Evolutionary conservation across 2,797 vertebrate species (phyloP).

Genomic region (Hydrolagus colliei): DNA sequence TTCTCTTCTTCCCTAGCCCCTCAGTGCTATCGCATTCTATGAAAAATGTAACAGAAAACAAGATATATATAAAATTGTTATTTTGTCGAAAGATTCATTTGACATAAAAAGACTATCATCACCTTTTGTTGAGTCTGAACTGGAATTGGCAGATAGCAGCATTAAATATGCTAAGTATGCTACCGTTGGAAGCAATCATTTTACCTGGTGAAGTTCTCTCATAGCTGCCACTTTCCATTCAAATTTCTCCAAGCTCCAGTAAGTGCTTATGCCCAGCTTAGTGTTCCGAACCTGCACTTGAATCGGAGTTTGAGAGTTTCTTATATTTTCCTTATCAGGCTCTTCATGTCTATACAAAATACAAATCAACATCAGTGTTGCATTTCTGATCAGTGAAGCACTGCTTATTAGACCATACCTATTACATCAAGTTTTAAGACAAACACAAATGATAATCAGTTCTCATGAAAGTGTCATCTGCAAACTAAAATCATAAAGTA

Average conservation of each 20-base stretch:
- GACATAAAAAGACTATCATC: neutral
- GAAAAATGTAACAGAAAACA: neutral
- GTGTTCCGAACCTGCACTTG: slow-evolving; percentile 79
- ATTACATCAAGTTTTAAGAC: neutral
- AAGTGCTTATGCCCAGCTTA: slow-evolving; percentile 77
- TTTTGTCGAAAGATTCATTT: neutral
- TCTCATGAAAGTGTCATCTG: neutral
- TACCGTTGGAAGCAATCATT: slow-evolving; percentile 24
- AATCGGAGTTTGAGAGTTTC: slow-evolving; percentile 41
- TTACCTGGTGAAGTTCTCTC: slow-evolving; percentile 84
- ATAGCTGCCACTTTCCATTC: slow-evolving; percentile 81
- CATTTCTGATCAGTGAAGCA: neutral
- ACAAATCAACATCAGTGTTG: slow-evolving; percentile 29
- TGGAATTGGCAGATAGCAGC: neutral
- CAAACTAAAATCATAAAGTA: no score
- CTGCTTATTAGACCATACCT: neutral
- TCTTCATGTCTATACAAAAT: slow-evolving; percentile 62
- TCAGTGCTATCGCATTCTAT: neutral
- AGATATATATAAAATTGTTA: neutral
- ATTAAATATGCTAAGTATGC: neutral
- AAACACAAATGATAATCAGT: neutral
- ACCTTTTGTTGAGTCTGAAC: neutral
- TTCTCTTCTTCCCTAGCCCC: no score
- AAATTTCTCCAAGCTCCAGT: slow-evolving; percentile 89
- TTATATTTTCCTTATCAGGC: slow-evolving; percentile 45